These are phyloP conservation scores for Melitaea cinxia DNA, from an alignment of 1,140 invertebrate genomes.

Conservation along the genomic window DNA sequence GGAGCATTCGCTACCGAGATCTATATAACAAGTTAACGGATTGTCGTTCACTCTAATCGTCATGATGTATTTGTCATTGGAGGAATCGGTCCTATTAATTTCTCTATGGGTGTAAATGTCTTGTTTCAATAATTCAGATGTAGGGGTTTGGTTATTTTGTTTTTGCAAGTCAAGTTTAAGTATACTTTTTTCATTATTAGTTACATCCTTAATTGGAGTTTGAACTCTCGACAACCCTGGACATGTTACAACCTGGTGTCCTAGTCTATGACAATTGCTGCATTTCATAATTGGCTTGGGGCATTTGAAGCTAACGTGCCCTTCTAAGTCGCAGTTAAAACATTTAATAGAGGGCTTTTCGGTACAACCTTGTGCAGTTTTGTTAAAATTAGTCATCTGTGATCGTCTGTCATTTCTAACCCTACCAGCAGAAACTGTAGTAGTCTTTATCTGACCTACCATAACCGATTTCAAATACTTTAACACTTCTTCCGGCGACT, in stretches of 20 bases:
- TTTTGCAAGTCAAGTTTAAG: too few relatives aligned
- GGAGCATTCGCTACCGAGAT: slow-evolving; percentile 24
- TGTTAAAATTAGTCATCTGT: neutral
- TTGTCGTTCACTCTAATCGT: slow-evolving; percentile 4
- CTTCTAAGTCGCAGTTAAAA: slow-evolving; percentile 26
- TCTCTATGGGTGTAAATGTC: neutral
- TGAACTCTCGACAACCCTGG: too few relatives aligned
- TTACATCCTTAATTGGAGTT: too few relatives aligned
- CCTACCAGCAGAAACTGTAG: too few relatives aligned
- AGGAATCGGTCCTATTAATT: neutral
- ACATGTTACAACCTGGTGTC: slow-evolving; percentile 10
- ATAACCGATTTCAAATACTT: slow-evolving; percentile 32
- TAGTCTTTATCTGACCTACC: neutral
- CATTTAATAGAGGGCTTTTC: neutral
- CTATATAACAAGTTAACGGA: slow-evolving; percentile 6
- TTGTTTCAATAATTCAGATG: too few relatives aligned
- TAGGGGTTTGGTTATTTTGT: too few relatives aligned
- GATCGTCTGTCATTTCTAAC: too few relatives aligned
- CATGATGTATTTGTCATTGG: slow-evolving; percentile 14
- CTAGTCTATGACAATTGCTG: slow-evolving; percentile 26
- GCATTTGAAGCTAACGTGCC: slow-evolving; percentile 29
- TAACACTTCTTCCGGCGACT: slow-evolving; percentile 30
- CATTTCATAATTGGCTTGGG: slow-evolving; percentile 16
- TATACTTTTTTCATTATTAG: too few relatives aligned
- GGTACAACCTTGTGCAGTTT: neutral